A percentile compares a stretch with the other conserved stretches of the same genome.
Evolutionary conservation across 2,113 vertebrate genomes (phyloP).

Genomic region (Ageneiosus marmoratus): DNA sequence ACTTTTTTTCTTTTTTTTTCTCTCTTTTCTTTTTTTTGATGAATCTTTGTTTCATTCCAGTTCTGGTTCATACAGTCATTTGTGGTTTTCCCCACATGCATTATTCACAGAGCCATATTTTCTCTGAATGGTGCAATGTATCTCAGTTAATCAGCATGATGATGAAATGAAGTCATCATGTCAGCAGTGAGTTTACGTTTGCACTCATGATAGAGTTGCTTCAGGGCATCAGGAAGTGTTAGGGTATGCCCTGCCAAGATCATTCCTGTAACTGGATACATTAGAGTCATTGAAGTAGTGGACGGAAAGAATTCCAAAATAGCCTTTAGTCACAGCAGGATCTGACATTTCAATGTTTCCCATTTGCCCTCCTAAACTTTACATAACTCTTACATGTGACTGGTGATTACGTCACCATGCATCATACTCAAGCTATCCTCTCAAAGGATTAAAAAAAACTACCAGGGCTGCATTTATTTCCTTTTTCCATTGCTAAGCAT

Average conservation of each 20-base stretch:
- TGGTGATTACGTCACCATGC: neutral
- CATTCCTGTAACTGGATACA: neutral
- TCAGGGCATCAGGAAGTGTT: neutral
- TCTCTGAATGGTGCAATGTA: neutral
- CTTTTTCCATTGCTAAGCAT: neutral
- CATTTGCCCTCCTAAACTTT: neutral
- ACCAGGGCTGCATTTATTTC: neutral
- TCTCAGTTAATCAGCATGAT: neutral
- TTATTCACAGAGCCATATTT: neutral
- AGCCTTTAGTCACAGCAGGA: neutral
- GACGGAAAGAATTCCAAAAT: neutral
- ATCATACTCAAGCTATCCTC: neutral
- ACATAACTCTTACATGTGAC: no score
- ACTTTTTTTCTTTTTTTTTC: slow-evolving; percentile 46
- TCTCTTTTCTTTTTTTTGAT: slow-evolving; percentile 32
- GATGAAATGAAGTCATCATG: neutral
- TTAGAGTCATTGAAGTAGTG: neutral
- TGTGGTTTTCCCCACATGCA: neutral
- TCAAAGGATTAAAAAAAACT: neutral
- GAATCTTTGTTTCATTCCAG: no score
- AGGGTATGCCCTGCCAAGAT: neutral
- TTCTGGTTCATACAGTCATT: neutral
- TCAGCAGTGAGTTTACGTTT: neutral
- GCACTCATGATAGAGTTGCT: slow-evolving; percentile 5
- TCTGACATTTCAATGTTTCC: neutral